Conservation (phyloP, 2,888 invertebrate species). For the Hirtodrosophila confusa region DNA sequence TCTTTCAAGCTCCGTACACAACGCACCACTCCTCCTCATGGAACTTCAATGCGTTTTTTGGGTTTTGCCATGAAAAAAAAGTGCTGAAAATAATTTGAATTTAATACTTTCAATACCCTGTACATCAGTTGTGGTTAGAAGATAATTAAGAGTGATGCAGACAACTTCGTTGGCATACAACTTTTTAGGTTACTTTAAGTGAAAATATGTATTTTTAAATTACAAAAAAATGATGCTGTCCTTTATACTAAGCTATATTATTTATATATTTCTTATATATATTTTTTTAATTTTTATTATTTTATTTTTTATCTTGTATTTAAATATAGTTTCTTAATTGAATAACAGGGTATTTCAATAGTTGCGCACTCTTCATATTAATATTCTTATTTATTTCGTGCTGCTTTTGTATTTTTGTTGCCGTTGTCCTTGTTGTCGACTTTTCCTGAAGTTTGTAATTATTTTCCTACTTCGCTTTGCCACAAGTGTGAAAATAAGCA, state of each 20-base stretch:
- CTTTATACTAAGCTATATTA: too few relatives aligned
- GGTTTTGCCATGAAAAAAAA: conserved; percentile 22
- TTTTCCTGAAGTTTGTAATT: conserved; percentile 70
- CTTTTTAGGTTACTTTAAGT: too few relatives aligned
- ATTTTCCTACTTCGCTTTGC: conserved; percentile 69
- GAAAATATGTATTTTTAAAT: too few relatives aligned
- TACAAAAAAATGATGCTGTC: too few relatives aligned
- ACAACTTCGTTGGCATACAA: too few relatives aligned
- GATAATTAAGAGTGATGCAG: too few relatives aligned
- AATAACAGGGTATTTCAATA: conserved; percentile 14
- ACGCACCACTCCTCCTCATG: background rate
- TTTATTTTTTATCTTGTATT: background rate
- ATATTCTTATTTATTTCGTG: conserved; percentile 20
- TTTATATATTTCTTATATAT: too few relatives aligned
- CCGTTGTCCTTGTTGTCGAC: conserved; percentile 32
- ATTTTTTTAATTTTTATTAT: background rate
- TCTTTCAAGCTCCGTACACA: conserved; percentile 8
- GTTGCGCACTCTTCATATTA: background rate
- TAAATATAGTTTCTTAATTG: background rate
- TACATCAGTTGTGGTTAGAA: background rate
- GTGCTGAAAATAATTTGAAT: conserved; percentile 35
- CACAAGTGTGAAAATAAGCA: conserved; percentile 76
- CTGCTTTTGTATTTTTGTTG: conserved; percentile 14
- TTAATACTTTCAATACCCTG: conserved; percentile 27
- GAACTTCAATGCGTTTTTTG: conserved; percentile 14